Base-by-base conservation (phyloP, 2,113 vertebrate genomes). In the Hemicordylus capensis region DNA sequence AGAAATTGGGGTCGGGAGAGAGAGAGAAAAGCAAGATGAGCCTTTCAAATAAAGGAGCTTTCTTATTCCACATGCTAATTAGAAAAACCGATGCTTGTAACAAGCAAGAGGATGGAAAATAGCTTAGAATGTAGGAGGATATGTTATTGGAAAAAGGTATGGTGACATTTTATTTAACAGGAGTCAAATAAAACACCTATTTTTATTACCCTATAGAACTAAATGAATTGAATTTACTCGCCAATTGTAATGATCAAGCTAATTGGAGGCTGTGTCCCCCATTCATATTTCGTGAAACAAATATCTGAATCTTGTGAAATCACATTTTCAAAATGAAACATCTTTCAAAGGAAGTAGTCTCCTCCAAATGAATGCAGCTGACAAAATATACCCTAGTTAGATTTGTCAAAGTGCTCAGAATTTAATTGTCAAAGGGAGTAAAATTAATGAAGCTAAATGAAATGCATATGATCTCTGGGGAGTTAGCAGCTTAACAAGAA, bases 141-240 rank as follows among this genome's bases (percentile, higher is more conserved):
- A 37, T 67, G 34, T 22, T 64, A 12, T 66, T 56, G 9, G 34
- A 44, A 73, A 82, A 67, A 59, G 14, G 17, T 64, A 87, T 51
- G 20, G 12, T 31, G 44, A 39, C 44, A 54, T 20, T 59, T 34
- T 46, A 28, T 22, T n/a, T 76, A 76, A 80, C 66, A 22, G 0
- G 37, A 75, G 2, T 67, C 31, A 56, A 51, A 54, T 63, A 28
- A 70, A 39, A 39, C 83, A 77, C 54, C 26, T 64, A 51, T 34
- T 90, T 82, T 86, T 89, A 88, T 92, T 92, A 63, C 77, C 83
- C 56, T 84, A 61, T 76, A 83, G 83, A 42, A 87, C 84, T 58
- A 87, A 80, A 90, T 0, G 4, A 78, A 90, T 85, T 76, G 75
- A 80, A 80, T 83, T 86, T 88, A 89, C 64, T 72, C 3, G 7